These are phyloP conservation scores for Decapterus maruadsi DNA, from an alignment of 2,797 vertebrate genomes.

Conservation along the genomic window DNA sequence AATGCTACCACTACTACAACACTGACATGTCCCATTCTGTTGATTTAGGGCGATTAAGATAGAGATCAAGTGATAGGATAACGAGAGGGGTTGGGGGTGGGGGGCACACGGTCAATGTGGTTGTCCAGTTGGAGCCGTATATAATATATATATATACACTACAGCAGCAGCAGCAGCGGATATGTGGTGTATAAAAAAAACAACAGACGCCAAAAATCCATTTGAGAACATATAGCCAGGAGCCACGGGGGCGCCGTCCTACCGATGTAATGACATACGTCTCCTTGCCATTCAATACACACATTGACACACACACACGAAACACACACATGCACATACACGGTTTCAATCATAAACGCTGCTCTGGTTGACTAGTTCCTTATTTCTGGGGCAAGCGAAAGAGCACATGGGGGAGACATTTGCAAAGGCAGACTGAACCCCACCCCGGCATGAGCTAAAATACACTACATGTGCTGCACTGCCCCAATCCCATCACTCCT, in stretches of 20 bases:
- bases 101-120: conserved; percentile 41
- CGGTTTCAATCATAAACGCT: conserved; percentile 63
- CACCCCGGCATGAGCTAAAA: conserved; percentile 22
- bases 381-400: conserved; percentile 68
- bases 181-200: conserved; percentile 64
- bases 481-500: not conserved
- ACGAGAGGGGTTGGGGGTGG: not conserved
- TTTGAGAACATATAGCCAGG: conserved; percentile 67
- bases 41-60: conserved; percentile 58
- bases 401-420: conserved; percentile 69
- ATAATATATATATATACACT: too few species aligned
- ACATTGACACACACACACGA: not conserved
- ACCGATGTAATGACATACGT: conserved; percentile 60
- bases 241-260: conserved; percentile 59
- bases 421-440: conserved; percentile 49
- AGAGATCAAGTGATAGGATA: conserved; percentile 47
- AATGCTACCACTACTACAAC: not conserved
- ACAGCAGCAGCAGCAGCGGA: conserved; percentile 22
- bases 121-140: conserved; percentile 39
- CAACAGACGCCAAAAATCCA: conserved; percentile 65
- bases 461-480: conserved; percentile 39
- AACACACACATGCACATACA: conserved; percentile 24
- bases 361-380: conserved; percentile 67
- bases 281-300: conserved; percentile 51
- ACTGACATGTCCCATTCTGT: conserved; percentile 51